Base-by-base conservation (phyloP, 2,113 vertebrate genomes). In the Phylloscopus whistleri region DNA sequence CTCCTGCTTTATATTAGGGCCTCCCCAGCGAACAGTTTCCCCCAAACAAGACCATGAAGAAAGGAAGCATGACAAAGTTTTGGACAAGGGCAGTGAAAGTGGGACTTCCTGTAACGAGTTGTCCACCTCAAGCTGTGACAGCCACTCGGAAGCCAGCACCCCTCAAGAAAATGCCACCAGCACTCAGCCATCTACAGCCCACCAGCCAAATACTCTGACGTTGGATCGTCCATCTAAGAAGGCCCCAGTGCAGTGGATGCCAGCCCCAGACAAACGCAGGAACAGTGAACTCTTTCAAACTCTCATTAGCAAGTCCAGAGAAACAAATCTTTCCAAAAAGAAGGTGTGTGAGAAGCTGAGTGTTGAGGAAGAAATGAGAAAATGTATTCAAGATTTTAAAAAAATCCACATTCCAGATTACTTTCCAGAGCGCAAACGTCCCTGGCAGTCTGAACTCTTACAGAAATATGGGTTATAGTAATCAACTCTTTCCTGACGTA, bases 241-340 rank as follows among this genome's bases (percentile, higher is more conserved):
- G 62, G 98, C 98, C 1, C 98, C 98, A 0, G 97, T 98, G 68
- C 98, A 98, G 67, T 99, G 98, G 98, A 98, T 99, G 97, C 98
- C 98, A 41, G 94, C 97, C 1, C 98, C 98, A 14, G 98, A 99
- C 92, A 99, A 99, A 96, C 98, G 99, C 89, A 98, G 99, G 73
- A 99, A 99, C 97, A 99, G 99, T 87, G 99, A 99, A 98, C 98
- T 99, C 89, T 99, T 99, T 97, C 98, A 99, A 97, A 98, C 98
- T 24, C 97, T 99, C 92, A 98, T 98, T 96, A 99, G 98, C 94
- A 98, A 98, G 95, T 98, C 98, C 72, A 97, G 98, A 83, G 98
- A 98, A 94, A 98, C 98, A 16, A 98, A 98, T 56, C 98, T 99
- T 69, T 98, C 98, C 74, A 98, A 98, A 97, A 98, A 98, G 97